These are phyloP conservation scores for Girardia tigrina DNA, from an alignment of 2,888 invertebrate species.

Conservation along the genomic window DNA sequence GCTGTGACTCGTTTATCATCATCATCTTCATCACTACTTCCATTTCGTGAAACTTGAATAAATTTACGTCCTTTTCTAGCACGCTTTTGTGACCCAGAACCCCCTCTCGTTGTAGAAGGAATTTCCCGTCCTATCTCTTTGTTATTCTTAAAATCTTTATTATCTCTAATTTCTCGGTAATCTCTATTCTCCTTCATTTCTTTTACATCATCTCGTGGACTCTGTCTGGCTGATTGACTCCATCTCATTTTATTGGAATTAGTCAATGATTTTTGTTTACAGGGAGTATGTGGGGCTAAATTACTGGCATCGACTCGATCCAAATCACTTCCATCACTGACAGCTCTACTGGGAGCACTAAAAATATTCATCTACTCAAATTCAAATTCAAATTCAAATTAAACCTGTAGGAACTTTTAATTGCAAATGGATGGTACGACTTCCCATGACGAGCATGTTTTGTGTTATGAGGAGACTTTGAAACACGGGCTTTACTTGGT, in stretches of 20 bases:
- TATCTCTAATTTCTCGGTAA: not conserved
- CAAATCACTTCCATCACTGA: constrained; percentile 15
- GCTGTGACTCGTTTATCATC: constrained; percentile 5
- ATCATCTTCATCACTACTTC: constrained; percentile 14
- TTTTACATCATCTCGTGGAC: not conserved
- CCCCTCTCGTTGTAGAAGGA: not conserved
- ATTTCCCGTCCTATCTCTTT: not conserved
- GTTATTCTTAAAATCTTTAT: not conserved
- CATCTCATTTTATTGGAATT: not conserved
- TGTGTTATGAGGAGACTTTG: not conserved
- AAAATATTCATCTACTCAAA: no score
- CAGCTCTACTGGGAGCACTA: constrained; percentile 20
- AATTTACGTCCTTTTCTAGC: constrained; percentile 1
- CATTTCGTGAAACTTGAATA: not conserved
- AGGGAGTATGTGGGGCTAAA: not conserved
- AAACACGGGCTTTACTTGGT: not conserved
- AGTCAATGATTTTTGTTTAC: not conserved
- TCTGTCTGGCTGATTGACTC: constrained; percentile 19
- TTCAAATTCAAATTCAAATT: not conserved
- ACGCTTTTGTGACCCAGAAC: not conserved
- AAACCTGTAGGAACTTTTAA: constrained; percentile 4
- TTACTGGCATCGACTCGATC: not conserved
- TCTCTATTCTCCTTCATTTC: not conserved
- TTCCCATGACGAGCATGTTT: not conserved
- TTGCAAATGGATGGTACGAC: constrained; percentile 13